Conservation (phyloP, 2,113 vertebrate species). For the Lampris megalopsis region DNA sequence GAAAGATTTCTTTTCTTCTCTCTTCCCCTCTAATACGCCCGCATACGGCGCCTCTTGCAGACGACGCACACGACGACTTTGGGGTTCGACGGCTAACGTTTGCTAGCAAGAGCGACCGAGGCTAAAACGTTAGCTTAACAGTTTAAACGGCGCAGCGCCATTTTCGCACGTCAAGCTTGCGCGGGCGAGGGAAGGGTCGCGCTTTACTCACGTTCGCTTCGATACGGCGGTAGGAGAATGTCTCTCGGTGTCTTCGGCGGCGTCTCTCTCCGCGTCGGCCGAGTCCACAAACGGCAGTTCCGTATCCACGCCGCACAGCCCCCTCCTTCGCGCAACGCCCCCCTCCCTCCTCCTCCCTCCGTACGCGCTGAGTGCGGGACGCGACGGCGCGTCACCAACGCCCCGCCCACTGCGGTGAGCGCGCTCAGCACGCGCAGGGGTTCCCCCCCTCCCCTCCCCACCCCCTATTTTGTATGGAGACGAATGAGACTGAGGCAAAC, state of each 20-base stretch:
- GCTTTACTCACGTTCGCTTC: constrained; percentile 62
- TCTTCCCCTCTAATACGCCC: no score
- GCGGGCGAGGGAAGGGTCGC: neutral
- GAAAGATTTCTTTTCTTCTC: no score
- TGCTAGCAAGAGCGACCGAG: neutral
- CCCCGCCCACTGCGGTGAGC: neutral
- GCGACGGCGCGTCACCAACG: constrained; percentile 7
- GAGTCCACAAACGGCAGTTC: constrained; percentile 54
- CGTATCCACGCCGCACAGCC: constrained; percentile 37
- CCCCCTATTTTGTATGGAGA: no score
- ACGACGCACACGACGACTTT: no score
- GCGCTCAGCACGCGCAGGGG: no score
- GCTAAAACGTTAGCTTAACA: constrained; percentile 12
- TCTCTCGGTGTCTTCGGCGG: constrained; percentile 14
- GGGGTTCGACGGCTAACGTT: constrained; percentile 2
- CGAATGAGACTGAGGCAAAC: no score
- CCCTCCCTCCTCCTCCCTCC: neutral
- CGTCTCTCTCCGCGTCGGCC: constrained; percentile 15
- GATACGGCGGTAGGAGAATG: constrained; percentile 8
- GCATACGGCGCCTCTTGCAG: no score
- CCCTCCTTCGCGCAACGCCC: no score
- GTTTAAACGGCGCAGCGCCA: neutral
- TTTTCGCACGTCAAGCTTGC: no score
- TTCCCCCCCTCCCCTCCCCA: no score
- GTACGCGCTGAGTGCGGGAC: constrained; percentile 12